A percentile compares a stretch with the other conserved stretches of the same genome.
These are phyloP conservation scores for Origma solitaria DNA, from an alignment of 2,113 vertebrate genomes.

Conservation along the genomic window DNA sequence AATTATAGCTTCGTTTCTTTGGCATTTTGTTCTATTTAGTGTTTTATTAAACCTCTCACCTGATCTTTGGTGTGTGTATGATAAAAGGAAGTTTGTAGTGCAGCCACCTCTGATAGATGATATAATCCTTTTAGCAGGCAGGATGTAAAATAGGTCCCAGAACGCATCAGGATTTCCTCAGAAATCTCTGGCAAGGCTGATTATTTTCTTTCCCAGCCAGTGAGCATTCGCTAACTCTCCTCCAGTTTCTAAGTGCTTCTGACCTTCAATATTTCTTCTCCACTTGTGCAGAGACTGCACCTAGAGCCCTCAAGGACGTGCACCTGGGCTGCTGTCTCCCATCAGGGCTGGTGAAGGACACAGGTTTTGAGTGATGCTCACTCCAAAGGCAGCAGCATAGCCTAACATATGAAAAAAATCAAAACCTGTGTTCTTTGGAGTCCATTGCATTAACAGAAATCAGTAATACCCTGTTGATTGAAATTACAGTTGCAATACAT, in stretches of 20 bases:
- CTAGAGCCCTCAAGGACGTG: not conserved
- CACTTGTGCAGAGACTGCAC: not conserved
- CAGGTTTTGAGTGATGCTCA: not conserved
- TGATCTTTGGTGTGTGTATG: constrained; percentile 35
- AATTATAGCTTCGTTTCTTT: not conserved
- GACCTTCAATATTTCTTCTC: not conserved
- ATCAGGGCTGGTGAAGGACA: not conserved
- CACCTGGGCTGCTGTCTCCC: not conserved
- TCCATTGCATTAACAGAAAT: not conserved
- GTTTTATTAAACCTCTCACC: constrained; percentile 47
- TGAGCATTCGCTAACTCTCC: not conserved
- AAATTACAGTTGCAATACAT: not conserved
- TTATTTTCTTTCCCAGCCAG: constrained; percentile 26
- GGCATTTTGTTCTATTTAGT: constrained; percentile 37
- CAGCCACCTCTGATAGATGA: constrained; percentile 22
- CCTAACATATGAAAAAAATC: no score
- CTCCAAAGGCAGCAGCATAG: not conserved
- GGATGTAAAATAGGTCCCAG: constrained; percentile 46
- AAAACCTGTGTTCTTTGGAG: not conserved
- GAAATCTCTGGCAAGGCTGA: constrained; percentile 42
- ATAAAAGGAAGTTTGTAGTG: constrained; percentile 14
- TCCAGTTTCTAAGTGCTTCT: not conserved
- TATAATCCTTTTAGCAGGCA: constrained; percentile 34
- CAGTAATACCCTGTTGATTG: not conserved
- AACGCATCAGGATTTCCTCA: not conserved